These are phyloP conservation scores for Druceiella hillmani DNA, from an alignment of 2,888 invertebrate genomes.

Conservation along the genomic window DNA sequence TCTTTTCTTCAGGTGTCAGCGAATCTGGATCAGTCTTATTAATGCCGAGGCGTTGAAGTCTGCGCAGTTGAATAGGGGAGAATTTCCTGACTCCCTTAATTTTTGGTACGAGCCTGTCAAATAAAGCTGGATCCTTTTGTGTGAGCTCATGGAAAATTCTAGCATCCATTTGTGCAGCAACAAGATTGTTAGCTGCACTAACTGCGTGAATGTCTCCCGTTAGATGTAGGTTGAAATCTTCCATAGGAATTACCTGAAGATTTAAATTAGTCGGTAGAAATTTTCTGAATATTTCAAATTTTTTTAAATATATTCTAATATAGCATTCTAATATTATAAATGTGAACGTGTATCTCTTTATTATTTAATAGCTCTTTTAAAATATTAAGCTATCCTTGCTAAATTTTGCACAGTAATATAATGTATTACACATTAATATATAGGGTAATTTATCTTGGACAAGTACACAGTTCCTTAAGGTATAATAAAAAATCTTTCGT, in stretches of 20 bases:
- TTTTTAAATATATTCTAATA: too few species aligned
- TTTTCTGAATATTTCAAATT: too few species aligned
- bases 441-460: too few species aligned
- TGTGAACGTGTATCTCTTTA: too few species aligned
- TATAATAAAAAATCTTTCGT: too few species aligned
- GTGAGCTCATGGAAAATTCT: constrained; percentile 96
- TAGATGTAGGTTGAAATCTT: constrained; percentile 97
- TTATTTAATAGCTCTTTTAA: too few species aligned
- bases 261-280: too few species aligned
- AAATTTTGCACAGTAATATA: too few species aligned
- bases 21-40: constrained; percentile 76
- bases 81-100: constrained; percentile 79
- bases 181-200: constrained; percentile 93
- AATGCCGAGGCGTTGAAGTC: constrained; percentile 73
- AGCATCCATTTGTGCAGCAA: constrained; percentile 97
- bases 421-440: too few species aligned
- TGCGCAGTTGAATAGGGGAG: constrained; percentile 77
- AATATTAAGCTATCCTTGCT: too few species aligned
- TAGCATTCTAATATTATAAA: too few species aligned
- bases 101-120: constrained; percentile 80
- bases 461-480: too few species aligned
- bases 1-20: constrained; percentile 73
- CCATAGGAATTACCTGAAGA: constrained; percentile 91
- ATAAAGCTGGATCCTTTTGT: constrained; percentile 81
- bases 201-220: constrained; percentile 99